Evolutionary conservation across 2,113 vertebrate genomes (phyloP).

Genomic region (Ancistrus triradiatus): DNA sequence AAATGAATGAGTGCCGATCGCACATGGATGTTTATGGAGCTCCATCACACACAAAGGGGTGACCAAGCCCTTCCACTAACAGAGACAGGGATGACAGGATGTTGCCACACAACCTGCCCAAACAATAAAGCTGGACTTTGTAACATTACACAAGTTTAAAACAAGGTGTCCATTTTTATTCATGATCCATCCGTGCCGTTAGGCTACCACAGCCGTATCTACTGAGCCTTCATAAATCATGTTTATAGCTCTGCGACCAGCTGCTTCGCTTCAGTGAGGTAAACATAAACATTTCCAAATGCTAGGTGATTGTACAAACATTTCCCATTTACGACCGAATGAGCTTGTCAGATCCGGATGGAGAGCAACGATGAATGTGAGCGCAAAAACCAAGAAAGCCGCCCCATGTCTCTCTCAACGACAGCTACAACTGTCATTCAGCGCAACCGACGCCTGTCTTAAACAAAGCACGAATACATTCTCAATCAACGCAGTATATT

Average conservation of each 20-base stretch:
- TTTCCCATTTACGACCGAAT: background rate
- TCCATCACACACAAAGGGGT: conserved; percentile 44
- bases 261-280: background rate
- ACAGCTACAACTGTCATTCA: conserved; percentile 2
- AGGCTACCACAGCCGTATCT: background rate
- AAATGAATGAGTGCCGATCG: no score
- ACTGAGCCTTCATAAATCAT: background rate
- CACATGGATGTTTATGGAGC: conserved; percentile 34
- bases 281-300: background rate
- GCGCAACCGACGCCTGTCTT: background rate
- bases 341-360: background rate
- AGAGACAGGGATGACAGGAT: conserved; percentile 12
- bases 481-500: no score
- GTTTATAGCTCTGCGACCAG: conserved; percentile 18
- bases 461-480: no score
- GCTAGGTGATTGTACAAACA: background rate
- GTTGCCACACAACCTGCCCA: background rate
- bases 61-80: conserved; percentile 39
- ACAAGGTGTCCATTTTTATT: conserved; percentile 1
- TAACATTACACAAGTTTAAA: background rate
- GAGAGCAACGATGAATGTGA: background rate
- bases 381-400: background rate
- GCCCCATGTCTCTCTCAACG: background rate
- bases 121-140: background rate
- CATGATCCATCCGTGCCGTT: background rate